Evolutionary conservation across 2,888 invertebrate species (phyloP).

Genomic region (Agriopis marginaria): DNA sequence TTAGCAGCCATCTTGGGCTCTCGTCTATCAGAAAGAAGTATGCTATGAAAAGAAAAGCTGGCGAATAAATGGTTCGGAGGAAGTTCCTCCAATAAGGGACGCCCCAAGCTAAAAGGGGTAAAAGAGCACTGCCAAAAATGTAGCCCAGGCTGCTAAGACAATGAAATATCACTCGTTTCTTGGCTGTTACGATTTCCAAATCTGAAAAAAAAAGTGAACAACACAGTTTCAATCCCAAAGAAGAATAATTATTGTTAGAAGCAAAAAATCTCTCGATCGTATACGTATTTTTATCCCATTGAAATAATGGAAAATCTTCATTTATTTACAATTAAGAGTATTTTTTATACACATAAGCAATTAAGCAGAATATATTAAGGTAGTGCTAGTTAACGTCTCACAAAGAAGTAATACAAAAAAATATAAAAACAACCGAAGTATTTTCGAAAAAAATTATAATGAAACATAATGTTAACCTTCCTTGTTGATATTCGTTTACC

Average conservation of each 20-base stretch:
- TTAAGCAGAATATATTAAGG: too few relatives aligned
- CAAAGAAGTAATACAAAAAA: too few relatives aligned
- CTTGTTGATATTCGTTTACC: too few relatives aligned
- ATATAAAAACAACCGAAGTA: too few relatives aligned
- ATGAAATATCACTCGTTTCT: constrained; percentile 65
- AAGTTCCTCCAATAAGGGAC: constrained; percentile 89
- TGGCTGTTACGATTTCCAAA: constrained; percentile 60
- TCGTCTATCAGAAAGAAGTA: constrained; percentile 90
- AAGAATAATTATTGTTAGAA: background rate
- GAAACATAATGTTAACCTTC: too few relatives aligned
- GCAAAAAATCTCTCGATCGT: background rate
- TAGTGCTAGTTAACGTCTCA: too few relatives aligned
- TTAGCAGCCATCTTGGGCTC: constrained; percentile 93
- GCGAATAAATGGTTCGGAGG: constrained; percentile 89
- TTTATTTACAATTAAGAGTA: too few relatives aligned
- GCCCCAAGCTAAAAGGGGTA: constrained; percentile 64
- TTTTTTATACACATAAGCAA: too few relatives aligned
- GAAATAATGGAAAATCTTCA: too few relatives aligned
- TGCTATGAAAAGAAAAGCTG: constrained; percentile 88
- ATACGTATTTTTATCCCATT: too few relatives aligned
- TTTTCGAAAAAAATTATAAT: too few relatives aligned
- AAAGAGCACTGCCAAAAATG: constrained; percentile 56
- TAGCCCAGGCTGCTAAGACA: constrained; percentile 63
- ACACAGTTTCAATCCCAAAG: background rate
- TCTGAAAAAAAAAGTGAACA: background rate